Evolutionary conservation across 1,140 invertebrate species (phyloP).

Genomic region (Copidosoma floridanum): DNA sequence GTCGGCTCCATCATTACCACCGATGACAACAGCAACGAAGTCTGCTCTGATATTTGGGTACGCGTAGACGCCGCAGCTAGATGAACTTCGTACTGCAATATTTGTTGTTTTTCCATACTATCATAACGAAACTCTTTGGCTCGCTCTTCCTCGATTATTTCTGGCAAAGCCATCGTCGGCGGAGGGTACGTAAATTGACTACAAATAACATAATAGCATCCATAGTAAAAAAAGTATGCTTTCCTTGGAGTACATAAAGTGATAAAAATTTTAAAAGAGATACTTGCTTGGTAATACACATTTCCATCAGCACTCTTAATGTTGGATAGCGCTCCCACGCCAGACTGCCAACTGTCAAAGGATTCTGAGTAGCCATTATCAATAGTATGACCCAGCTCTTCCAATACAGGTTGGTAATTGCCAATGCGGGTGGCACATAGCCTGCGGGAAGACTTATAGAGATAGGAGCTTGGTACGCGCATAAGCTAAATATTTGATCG

Average conservation of each 20-base stretch:
- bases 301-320: constrained; percentile 88
- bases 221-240: neutral
- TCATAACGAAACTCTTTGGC: constrained; percentile 68
- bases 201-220: no score
- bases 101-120: constrained; percentile 75
- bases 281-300: constrained; percentile 90
- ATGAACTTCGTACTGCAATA: constrained; percentile 91
- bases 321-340: constrained; percentile 93
- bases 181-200: constrained; percentile 76
- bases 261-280: no score
- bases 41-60: constrained; percentile 86
- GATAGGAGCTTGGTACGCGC: constrained; percentile 89
- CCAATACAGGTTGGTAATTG: constrained; percentile 91
- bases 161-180: constrained; percentile 64
- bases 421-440: constrained; percentile 84
- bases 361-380: constrained; percentile 90
- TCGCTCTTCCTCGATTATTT: constrained; percentile 63
- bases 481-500: constrained; percentile 86
- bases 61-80: constrained; percentile 84
- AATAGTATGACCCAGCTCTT: constrained; percentile 90
- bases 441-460: constrained; percentile 84
- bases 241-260: neutral
- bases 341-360: constrained; percentile 77
- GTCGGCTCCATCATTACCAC: constrained; percentile 76
- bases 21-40: constrained; percentile 81